These are phyloP conservation scores for Teleiodes luculella DNA, from an alignment of 2,888 invertebrate species.

Conservation along the genomic window DNA sequence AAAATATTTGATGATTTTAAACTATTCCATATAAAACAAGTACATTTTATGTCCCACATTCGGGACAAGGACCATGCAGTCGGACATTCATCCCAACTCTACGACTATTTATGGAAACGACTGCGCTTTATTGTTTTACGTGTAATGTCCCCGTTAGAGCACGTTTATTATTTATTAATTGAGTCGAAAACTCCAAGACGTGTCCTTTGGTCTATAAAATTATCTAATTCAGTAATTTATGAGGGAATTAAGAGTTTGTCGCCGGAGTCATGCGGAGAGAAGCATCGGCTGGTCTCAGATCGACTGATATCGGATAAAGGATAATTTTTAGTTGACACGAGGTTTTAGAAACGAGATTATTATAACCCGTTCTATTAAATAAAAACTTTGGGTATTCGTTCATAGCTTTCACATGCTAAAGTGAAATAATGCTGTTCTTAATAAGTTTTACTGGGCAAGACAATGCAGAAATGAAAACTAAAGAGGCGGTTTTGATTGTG, in stretches of 20 bases:
- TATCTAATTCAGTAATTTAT: slow-evolving; percentile 17
- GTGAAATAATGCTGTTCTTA: too few species aligned
- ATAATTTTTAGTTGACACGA: background rate
- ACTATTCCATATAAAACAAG: too few species aligned
- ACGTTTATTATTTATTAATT: slow-evolving; percentile 15
- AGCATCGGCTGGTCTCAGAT: background rate
- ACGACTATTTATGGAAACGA: slow-evolving; percentile 50
- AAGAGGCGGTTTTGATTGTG: too few species aligned
- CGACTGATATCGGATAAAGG: background rate
- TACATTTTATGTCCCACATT: background rate
- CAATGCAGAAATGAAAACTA: too few species aligned
- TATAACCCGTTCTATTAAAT: background rate
- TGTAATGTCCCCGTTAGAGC: slow-evolving; percentile 23
- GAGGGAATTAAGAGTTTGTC: slow-evolving; percentile 11
- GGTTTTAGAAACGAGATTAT: background rate
- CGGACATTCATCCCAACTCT: background rate
- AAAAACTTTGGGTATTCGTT: too few species aligned
- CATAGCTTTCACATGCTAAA: too few species aligned
- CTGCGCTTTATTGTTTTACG: slow-evolving; percentile 34
- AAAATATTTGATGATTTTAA: too few species aligned
- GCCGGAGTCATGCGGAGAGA: slow-evolving; percentile 10
- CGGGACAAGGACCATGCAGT: background rate
- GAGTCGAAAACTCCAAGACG: slow-evolving; percentile 7
- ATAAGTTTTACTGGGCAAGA: too few species aligned
- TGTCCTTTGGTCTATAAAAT: slow-evolving; percentile 13